phyloP scores from a whole-genome alignment of 2,888 invertebrate genomes.

The Andrena minutula region DNA sequence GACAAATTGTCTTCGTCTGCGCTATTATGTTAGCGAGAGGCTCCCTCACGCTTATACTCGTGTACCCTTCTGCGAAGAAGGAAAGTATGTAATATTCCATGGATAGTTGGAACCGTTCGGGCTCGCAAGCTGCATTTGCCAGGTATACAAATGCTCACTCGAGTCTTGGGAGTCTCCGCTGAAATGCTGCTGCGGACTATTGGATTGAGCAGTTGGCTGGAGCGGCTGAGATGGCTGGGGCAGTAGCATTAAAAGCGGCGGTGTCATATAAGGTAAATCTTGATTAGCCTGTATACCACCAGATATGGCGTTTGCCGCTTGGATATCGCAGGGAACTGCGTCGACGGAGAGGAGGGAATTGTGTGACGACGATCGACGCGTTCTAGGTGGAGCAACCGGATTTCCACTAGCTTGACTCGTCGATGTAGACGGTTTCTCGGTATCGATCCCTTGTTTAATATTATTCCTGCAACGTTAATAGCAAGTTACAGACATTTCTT shows the following conservation, averaged over 20 bases:
- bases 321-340: constrained; percentile 87
- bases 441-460: constrained; percentile 71
- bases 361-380: constrained; percentile 86
- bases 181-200: constrained; percentile 88
- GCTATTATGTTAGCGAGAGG: constrained; percentile 93
- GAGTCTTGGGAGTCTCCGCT: constrained; percentile 97
- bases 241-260: constrained; percentile 87
- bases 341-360: constrained; percentile 82
- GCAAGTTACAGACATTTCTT: neutral
- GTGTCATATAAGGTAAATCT: constrained; percentile 95
- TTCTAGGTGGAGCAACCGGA: constrained; percentile 86
- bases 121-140: neutral
- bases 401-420: constrained; percentile 72
- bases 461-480: constrained; percentile 70
- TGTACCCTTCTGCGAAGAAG: constrained; percentile 92
- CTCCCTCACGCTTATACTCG: constrained; percentile 95
- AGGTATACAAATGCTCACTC: constrained; percentile 86
- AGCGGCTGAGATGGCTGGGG: constrained; percentile 56
- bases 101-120: neutral
- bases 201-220: constrained; percentile 72
- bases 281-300: constrained; percentile 95
- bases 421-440: constrained; percentile 77
- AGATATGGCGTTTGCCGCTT: constrained; percentile 94
- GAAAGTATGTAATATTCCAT: constrained; percentile 39
- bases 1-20: constrained; percentile 86